Base-by-base conservation (phyloP, 2,888 invertebrate species). In the Diplazon laetatorius region DNA sequence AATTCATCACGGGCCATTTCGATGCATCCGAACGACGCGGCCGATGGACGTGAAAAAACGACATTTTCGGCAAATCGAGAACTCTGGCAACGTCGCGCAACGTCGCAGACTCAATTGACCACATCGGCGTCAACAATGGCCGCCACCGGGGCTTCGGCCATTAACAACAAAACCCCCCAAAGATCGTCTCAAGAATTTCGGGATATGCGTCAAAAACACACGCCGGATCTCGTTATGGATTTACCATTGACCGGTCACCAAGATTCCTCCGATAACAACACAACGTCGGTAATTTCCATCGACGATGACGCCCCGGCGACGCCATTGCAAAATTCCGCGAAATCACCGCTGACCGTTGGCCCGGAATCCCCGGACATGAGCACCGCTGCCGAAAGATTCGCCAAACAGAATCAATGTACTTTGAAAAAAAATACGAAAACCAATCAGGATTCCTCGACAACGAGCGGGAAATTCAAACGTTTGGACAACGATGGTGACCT, bases 211-310 rank as follows among this genome's bases (percentile, higher is more conserved):
- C 93, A 93, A 79, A 93, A 92, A 80, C 94, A 94, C 84, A 94
- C 96, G 35, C 96, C 97, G 1, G 97, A 96, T 92, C 92, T 96
- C 74, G 96, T 97, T 81, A 95, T 96, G 94, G 96, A 96, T 91
- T 92, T 96, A 84, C 96, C 96, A n/a, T 91, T 94, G 10, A 88
- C 89, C 4, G 88, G 89, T 0, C 90, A 88, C 78, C 90, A 89
- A n/a, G n/a, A n/a, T n/a, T n/a, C n/a, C n/a, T n/a, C n/a, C 72
- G 82, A 85, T 10, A 87, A 86, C 22, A 89, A 89, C 37, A 89
- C 88, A 9, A 87, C 89, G n/a, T n/a, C 0, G 88, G 89, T 2
- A 88, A 89, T 8, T 82, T 91, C 89, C 82, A 92, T 80, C 85
- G 92, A 87, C 87, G 91, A 86, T 86, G 89, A 85, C 83, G 84